These are phyloP conservation scores for Bettongia penicillata DNA, from an alignment of 2,113 vertebrate species.

Conservation along the genomic window DNA sequence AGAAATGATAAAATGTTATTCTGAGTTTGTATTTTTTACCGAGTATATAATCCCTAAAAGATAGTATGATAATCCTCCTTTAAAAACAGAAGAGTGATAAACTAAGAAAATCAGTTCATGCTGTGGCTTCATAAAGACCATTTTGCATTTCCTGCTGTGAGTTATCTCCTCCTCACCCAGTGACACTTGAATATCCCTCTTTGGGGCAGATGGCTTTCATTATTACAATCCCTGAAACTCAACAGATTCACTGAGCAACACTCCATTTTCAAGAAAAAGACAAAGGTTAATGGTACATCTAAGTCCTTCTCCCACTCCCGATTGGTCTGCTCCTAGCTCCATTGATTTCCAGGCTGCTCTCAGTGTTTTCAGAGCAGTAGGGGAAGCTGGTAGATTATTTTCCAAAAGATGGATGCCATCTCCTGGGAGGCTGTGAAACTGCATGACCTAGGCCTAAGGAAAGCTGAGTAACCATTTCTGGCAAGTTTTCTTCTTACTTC, in stretches of 20 bases:
- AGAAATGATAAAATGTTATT: neutral
- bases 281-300: constrained; percentile 34
- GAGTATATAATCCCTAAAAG: neutral
- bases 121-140: neutral
- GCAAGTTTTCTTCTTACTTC: neutral
- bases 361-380: neutral
- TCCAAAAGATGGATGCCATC: constrained; percentile 75
- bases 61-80: neutral
- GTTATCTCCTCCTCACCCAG: constrained; percentile 39
- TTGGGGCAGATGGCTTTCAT: constrained; percentile 39
- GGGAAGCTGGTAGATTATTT: constrained; percentile 39
- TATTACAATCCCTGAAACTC: constrained; percentile 40
- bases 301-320: constrained; percentile 52
- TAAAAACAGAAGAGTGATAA: neutral
- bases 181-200: constrained; percentile 55
- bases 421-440: constrained; percentile 76
- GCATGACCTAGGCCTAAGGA: neutral
- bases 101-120: neutral
- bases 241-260: constrained; percentile 52
- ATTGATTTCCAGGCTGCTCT: neutral
- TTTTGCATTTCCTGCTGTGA: neutral
- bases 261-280: constrained; percentile 69
- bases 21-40: neutral
- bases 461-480: neutral
- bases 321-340: constrained; percentile 23